phyloP scores from a whole-genome alignment of 2,888 invertebrate species.

The Lissocephala sabroskyi region DNA sequence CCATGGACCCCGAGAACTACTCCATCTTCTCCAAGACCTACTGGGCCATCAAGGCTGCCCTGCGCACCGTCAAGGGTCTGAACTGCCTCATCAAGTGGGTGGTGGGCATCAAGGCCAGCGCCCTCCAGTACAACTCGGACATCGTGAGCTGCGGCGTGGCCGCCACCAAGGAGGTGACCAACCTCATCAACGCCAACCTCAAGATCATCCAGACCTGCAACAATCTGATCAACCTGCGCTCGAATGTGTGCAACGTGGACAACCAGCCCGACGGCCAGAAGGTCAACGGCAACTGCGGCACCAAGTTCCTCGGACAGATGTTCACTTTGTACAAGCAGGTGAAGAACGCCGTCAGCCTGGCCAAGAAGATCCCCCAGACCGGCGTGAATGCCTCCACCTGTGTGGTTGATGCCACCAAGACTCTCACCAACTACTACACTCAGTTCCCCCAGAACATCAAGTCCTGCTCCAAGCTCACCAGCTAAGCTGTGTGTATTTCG shows the following conservation, averaged over 20 bases:
- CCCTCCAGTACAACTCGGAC: conserved; percentile 26
- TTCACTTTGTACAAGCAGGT: conserved; percentile 32
- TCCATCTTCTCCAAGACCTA: conserved; percentile 9
- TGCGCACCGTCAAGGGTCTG: conserved; percentile 50
- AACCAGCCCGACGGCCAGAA: conserved; percentile 10
- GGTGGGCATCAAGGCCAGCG: conserved; percentile 33
- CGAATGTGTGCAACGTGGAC: conserved; percentile 35
- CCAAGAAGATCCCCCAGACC: conserved; percentile 40
- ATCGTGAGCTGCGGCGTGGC: conserved; percentile 37
- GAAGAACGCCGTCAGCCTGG: conserved; percentile 19
- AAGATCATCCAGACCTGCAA: conserved; percentile 35
- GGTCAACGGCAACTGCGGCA: conserved; percentile 28
- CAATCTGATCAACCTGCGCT: conserved; percentile 36
- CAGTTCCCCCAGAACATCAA: conserved; percentile 38
- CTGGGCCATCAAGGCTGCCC: conserved; percentile 18
- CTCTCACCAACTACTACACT: conserved; percentile 35
- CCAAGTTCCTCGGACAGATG: conserved; percentile 27
- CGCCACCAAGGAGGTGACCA: conserved; percentile 38
- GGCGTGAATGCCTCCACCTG: conserved; percentile 41
- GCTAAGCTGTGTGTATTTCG: too few species aligned
- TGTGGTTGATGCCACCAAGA: conserved; percentile 26
- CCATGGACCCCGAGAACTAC: conserved; percentile 15
- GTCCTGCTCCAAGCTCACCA: conserved; percentile 46
- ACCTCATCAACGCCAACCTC: conserved; percentile 38
- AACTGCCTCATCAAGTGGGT: conserved; percentile 53